A percentile compares a stretch with the other conserved stretches of the same genome.
Evolutionary conservation across 2,888 invertebrate species (phyloP).

Genomic region (Spialia ferax): DNA sequence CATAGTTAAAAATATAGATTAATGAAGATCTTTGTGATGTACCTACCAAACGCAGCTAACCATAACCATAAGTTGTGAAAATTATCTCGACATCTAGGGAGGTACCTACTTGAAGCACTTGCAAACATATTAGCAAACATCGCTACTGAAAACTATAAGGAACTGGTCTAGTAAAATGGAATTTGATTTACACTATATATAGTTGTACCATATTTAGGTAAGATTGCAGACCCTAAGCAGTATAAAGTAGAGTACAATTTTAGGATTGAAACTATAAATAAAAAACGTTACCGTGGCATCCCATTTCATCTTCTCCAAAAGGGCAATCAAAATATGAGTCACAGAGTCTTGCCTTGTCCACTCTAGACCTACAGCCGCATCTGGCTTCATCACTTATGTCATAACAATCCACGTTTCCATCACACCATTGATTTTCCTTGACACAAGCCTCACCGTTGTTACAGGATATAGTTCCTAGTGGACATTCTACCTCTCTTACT

Average conservation of each 20-base stretch:
- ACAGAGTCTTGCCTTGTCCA: constrained; percentile 89
- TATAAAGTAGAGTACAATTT: neutral
- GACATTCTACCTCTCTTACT: constrained; percentile 62
- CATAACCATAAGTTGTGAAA: no score
- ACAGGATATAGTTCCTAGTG: constrained; percentile 63
- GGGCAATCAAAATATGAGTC: constrained; percentile 95
- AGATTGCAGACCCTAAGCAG: no score
- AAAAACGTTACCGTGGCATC: constrained; percentile 90
- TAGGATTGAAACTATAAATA: neutral
- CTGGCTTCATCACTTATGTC: constrained; percentile 92
- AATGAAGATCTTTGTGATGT: no score
- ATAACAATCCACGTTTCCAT: constrained; percentile 90
- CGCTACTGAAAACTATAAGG: no score
- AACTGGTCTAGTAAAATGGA: no score
- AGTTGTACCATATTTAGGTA: no score
- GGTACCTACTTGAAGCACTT: no score
- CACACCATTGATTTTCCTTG: constrained; percentile 88
- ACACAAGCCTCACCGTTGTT: constrained; percentile 81
- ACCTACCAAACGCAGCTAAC: no score
- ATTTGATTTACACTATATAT: no score
- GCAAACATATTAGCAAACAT: no score
- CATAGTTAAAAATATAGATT: neutral
- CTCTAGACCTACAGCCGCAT: constrained; percentile 91
- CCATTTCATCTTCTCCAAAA: constrained; percentile 92
- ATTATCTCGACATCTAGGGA: no score